Conservation (phyloP, 2,888 invertebrate genomes). For the Caenorhabditis imperialis region DNA sequence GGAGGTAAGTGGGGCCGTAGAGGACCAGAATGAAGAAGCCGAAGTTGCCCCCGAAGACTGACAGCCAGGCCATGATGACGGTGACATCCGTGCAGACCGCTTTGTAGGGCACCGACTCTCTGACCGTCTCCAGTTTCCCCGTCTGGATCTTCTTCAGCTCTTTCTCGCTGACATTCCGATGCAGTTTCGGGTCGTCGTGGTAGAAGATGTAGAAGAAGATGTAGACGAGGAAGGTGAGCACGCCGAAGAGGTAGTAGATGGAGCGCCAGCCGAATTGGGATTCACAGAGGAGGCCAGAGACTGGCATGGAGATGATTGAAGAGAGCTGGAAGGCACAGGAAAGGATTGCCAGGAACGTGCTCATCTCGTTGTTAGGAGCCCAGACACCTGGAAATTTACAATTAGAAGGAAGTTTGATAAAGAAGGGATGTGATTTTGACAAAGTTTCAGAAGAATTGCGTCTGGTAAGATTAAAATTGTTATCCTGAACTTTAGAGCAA, state of each 20-base stretch:
- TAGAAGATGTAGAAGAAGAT: conserved; percentile 1
- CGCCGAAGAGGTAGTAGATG: conserved; percentile 19
- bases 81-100: conserved; percentile 40
- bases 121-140: conserved; percentile 28
- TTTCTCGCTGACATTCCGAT: conserved; percentile 1
- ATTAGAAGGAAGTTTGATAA: no score
- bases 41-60: conserved; percentile 38
- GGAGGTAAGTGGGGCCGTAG: conserved; percentile 54
- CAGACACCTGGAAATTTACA: conserved; percentile 24
- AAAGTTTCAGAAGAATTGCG: no score
- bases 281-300: conserved; percentile 19
- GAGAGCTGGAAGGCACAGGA: conserved; percentile 20
- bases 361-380: conserved; percentile 19
- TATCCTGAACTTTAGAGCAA: no score
- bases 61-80: conserved; percentile 35
- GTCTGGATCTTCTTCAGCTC: conserved; percentile 21
- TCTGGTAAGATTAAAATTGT: no score
- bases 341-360: conserved; percentile 24
- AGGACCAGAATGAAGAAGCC: conserved; percentile 43
- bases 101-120: conserved; percentile 49
- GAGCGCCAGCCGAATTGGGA: conserved; percentile 20
- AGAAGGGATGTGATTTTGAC: no score
- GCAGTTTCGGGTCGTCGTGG: conserved; percentile 1
- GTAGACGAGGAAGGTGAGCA: not conserved
- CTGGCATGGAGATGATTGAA: conserved; percentile 22